Base-by-base conservation (phyloP, 2,797 vertebrate genomes). In the Crypturellus tataupa region DNA sequence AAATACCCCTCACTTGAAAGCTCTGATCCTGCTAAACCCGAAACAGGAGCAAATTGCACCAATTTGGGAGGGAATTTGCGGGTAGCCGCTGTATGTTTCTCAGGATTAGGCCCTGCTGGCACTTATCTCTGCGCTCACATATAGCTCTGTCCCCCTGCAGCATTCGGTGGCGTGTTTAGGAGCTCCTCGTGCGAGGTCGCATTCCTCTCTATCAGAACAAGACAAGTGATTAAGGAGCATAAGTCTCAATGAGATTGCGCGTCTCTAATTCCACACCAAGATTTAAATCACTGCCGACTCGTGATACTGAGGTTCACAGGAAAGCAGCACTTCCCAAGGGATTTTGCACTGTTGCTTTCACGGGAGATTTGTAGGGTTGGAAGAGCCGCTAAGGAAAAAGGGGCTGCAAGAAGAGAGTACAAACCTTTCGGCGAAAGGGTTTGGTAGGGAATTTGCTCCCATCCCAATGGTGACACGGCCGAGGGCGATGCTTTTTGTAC, bases 121-220 rank as follows among this genome's bases (percentile, higher is more conserved):
- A 8, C 67, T 62, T 40, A 46, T 1, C 12, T 75, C 39, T 11
- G 20, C 24, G 25, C 63, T 65, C 7, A 40, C 13, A 12, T 27
- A 1, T 17, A 31, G 0, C 42, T 46, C 42, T 46, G 6, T 9
- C 2, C 47, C 31, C 47, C 23, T 12, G 44, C 5, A 16, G 16
- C 27, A 13, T 39, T 76, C 49, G 8, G 37, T 46, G 65, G 40
- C 27, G 83, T 93, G 83, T 93, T 40, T 47, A 5, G 1, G 8
- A 33, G 18, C 4, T n/a, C 68, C 59, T 65, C 37, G 44, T 46
- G 63, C 1, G 1, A 87, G 89, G 58, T 64, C 44, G 13, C 0
- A 1, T 40, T 56, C 69, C 56, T 46, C 56, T 58, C 29, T 64
- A 12, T 24, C 56, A 40, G 69, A 76, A 17, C 12, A 67, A 64